These are phyloP conservation scores for Centropus bengalensis DNA, from an alignment of 2,113 vertebrate genomes.

Conservation along the genomic window DNA sequence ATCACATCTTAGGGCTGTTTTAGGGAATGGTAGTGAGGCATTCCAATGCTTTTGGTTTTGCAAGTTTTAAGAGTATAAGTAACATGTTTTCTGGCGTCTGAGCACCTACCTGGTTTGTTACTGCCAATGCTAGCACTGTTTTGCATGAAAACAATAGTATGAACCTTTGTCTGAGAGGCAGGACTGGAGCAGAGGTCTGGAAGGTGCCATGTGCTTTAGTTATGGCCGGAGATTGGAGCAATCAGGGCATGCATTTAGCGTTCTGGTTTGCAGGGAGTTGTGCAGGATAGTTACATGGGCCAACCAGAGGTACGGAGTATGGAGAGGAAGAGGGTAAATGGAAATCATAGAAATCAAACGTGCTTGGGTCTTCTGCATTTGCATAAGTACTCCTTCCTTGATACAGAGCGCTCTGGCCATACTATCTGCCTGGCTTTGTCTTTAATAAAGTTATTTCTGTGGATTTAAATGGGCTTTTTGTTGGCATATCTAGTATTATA, in stretches of 20 bases:
- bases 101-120: not conserved
- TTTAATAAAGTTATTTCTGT: not conserved
- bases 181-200: not conserved
- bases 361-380: not conserved
- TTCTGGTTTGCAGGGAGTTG: not conserved
- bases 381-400: not conserved
- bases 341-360: not conserved
- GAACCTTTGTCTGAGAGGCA: not conserved
- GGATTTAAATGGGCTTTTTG: not conserved
- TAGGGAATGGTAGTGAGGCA: not conserved
- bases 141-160: not conserved
- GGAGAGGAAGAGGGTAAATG: not conserved
- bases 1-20: not conserved
- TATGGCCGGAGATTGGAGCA: not conserved
- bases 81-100: not conserved
- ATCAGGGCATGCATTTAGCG: not conserved
- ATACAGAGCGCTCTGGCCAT: not conserved
- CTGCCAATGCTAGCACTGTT: not conserved
- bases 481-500: not conserved
- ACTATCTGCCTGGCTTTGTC: not conserved
- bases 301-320: not conserved
- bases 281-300: not conserved
- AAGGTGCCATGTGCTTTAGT: not conserved
- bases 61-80: not conserved
- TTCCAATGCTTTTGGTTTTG: not conserved